These are phyloP conservation scores for Orthosia gracilis DNA, from an alignment of 2,888 invertebrate species.

Conservation along the genomic window DNA sequence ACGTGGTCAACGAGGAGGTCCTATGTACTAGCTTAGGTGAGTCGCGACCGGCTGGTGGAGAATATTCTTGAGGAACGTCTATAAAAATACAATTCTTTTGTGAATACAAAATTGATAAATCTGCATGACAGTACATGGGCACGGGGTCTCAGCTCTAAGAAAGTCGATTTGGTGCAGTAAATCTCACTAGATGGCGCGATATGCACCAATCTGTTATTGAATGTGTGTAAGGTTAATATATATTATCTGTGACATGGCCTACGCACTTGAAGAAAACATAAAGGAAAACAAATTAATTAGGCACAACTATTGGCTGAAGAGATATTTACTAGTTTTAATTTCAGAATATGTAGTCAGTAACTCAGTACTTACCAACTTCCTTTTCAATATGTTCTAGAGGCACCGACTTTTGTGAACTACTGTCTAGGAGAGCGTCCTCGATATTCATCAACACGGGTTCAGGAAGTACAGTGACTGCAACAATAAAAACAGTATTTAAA, in stretches of 20 bases:
- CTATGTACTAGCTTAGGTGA: constrained; percentile 92
- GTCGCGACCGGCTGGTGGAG: constrained; percentile 71
- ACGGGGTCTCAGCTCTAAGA: too few relatives aligned
- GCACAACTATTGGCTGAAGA: too few relatives aligned
- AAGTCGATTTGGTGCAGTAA: too few relatives aligned
- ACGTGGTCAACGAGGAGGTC: constrained; percentile 91
- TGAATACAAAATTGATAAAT: not conserved
- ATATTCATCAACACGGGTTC: constrained; percentile 77
- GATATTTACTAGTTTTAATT: too few relatives aligned
- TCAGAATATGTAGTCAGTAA: too few relatives aligned
- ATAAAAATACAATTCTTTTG: constrained; percentile 38
- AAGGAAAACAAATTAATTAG: too few relatives aligned
- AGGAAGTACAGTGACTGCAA: constrained; percentile 45
- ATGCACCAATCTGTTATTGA: too few relatives aligned
- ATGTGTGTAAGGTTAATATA: too few relatives aligned
- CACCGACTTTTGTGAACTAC: constrained; percentile 78
- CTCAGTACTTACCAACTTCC: constrained; percentile 78
- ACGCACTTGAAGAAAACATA: not conserved
- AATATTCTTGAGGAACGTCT: constrained; percentile 82
- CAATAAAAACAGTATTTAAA: not conserved
- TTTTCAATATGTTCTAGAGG: constrained; percentile 84
- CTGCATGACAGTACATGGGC: not conserved
- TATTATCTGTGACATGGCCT: not conserved
- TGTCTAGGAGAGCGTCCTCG: constrained; percentile 76
- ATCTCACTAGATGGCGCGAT: too few relatives aligned